Evolutionary conservation across 1,140 invertebrate genomes (phyloP), one percentile per base, ranked within the genome.

Genomic region (Drosophila prosaltans): DNA sequence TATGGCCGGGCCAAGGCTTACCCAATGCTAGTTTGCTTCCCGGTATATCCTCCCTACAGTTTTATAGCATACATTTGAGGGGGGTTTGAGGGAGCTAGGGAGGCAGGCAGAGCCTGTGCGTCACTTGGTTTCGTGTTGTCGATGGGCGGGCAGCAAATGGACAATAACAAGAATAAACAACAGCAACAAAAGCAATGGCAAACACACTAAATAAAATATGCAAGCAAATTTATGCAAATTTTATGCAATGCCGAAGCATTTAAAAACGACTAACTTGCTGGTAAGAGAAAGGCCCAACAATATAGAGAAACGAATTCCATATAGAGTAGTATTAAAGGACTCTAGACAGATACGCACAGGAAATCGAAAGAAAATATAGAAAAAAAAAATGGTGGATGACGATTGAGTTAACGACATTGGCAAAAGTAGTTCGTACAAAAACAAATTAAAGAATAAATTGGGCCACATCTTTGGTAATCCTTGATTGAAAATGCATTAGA

Each of bases 191-290:
- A 76, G 64, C 41, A 78, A 80, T 48, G 64, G 64, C 63, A 65
- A 59, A 74, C 32, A 64, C 74, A 73, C 83, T 86, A 86, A 88
- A 88, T 89, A 88, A 88, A 88, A 84, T 89, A 88, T 88, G 77
- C 83, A 54, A 76, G 36, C 66, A 82, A 83, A 86, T 80, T 65
- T 88, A 86, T 86, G 83, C 83, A 89, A 89, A 88, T 88, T 88
- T 88, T 88, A 88, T 88, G 86, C 83, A 88, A 88, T 89, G 84
- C 73, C 78, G 63, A 83, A 89, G 83, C 83, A 88, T 88, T 88
- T 88, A 88, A 88, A 88, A 89, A 72, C 69, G 73, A 83, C 72
- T 80, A 86, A 76, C 76, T 72, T 72, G 62, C 63, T 59, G 43
- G 43, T 43, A 43, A 40, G 40, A 36, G 55, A 32, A 21, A 48